A percentile compares a stretch with the other conserved stretches of the same genome.
These are phyloP conservation scores for Sycon ciliatum DNA, from an alignment of 37 sponge, comb jelly and placozoan species.

Conservation along the genomic window DNA sequence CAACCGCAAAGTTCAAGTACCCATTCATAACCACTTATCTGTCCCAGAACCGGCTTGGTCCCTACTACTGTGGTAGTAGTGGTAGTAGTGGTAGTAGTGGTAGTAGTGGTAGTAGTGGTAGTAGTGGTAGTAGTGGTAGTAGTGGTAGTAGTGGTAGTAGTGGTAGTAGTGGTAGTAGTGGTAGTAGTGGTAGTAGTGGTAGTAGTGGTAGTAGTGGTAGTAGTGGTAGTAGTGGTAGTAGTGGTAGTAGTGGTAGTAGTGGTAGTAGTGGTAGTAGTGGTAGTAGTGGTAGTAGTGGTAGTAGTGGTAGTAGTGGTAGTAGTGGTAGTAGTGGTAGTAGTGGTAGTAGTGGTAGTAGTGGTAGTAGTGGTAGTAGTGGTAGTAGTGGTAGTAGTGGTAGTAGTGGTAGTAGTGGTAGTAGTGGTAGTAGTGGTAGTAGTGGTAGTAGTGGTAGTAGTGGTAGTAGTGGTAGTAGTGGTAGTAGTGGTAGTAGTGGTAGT, in stretches of 20 bases:
- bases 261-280: slow-evolving; percentile 9
- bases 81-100: slow-evolving; percentile 9
- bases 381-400: slow-evolving; percentile 9
- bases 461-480: slow-evolving; percentile 8
- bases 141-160: slow-evolving; percentile 9
- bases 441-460: slow-evolving; percentile 9
- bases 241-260: slow-evolving; percentile 9
- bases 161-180: slow-evolving; percentile 9
- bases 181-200: slow-evolving; percentile 9
- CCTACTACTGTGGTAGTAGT: slow-evolving; percentile 9
- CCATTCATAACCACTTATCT: too few species aligned
- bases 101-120: slow-evolving; percentile 8
- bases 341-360: slow-evolving; percentile 9
- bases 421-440: slow-evolving; percentile 9
- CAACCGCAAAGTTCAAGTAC: too few species aligned
- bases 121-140: slow-evolving; percentile 9
- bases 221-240: slow-evolving; percentile 8
- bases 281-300: slow-evolving; percentile 8
- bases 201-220: slow-evolving; percentile 9
- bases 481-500: slow-evolving; percentile 9
- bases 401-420: slow-evolving; percentile 8
- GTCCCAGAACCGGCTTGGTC: too few species aligned
- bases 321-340: slow-evolving; percentile 9
- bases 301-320: slow-evolving; percentile 9
- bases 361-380: slow-evolving; percentile 9